phyloP scores from a whole-genome alignment of 1,140 invertebrate species.

The Cydia pomonella region DNA sequence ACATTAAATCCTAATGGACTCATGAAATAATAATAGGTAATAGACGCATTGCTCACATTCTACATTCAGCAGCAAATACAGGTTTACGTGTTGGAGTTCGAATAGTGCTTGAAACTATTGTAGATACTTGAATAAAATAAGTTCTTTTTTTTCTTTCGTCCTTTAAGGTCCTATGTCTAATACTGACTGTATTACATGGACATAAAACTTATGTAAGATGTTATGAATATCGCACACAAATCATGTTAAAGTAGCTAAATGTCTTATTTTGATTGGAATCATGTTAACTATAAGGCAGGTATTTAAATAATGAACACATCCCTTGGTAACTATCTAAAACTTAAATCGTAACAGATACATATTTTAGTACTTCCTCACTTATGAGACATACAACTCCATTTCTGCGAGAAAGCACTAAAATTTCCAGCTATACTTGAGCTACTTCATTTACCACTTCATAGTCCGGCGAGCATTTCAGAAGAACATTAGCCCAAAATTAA shows the following conservation, averaged over 20 bases:
- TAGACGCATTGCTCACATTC: not conserved
- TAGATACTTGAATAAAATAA: too few relatives aligned
- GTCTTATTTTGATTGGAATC: not conserved
- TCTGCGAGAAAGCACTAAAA: not conserved
- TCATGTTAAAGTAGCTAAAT: not conserved
- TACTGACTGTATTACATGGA: not conserved
- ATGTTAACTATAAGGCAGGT: not conserved
- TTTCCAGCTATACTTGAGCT: not conserved
- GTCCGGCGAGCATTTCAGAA: not conserved
- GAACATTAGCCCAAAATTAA: not conserved
- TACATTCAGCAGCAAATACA: slow-evolving; percentile 3
- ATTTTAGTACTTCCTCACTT: not conserved
- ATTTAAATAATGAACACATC: slow-evolving; percentile 16
- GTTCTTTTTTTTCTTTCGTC: too few relatives aligned
- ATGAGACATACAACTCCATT: not conserved
- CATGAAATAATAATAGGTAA: not conserved
- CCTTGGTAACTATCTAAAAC: slow-evolving; percentile 7
- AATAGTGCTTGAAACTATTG: too few relatives aligned
- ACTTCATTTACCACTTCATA: too few relatives aligned
- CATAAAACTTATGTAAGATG: not conserved
- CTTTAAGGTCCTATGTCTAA: not conserved
- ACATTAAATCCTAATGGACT: not conserved
- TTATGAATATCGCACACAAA: not conserved
- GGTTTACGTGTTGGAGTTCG: not conserved
- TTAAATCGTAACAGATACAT: not conserved